Evolutionary conservation across 2,797 vertebrate species (phyloP).

Genomic region (Chiloscyllium punctatum): DNA sequence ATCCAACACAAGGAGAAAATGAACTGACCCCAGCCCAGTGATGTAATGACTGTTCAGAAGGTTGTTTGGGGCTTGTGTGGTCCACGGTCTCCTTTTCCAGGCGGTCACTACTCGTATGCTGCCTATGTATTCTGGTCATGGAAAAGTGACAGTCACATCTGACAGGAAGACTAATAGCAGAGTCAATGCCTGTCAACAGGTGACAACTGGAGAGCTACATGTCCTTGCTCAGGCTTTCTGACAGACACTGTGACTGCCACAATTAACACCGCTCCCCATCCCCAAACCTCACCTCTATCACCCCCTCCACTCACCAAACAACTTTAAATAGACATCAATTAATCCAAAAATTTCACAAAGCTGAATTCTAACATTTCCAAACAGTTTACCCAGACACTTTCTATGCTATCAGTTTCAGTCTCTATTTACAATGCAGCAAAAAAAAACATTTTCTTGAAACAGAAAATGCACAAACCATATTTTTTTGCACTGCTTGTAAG

Average conservation of each 20-base stretch:
- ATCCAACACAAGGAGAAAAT: not conserved
- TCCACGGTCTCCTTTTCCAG: not conserved
- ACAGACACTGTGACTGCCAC: not conserved
- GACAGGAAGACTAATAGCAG: not conserved
- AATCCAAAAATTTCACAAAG: not conserved
- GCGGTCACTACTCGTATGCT: not conserved
- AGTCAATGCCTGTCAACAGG: conserved; percentile 3
- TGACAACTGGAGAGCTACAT: conserved; percentile 14
- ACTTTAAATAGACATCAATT: conserved; percentile 34
- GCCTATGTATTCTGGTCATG: not conserved
- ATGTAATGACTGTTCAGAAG: conserved; percentile 4
- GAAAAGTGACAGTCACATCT: conserved; percentile 25
- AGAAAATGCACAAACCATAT: not conserved
- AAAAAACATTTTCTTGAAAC: not conserved
- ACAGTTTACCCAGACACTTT: conserved; percentile 10
- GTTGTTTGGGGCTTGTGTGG: not conserved
- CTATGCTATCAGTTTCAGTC: not conserved
- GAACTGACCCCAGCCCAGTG: not conserved
- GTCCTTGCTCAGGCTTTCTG: not conserved
- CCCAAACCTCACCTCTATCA: not conserved
- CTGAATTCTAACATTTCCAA: conserved; percentile 12
- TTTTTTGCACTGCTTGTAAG: not conserved
- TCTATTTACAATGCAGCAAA: not conserved
- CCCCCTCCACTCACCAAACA: not conserved
- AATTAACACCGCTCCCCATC: not conserved